A percentile compares a stretch with the other conserved stretches of the same genome.
phyloP scores from a whole-genome alignment of 2,113 vertebrate species.

The Sander lucioperca region DNA sequence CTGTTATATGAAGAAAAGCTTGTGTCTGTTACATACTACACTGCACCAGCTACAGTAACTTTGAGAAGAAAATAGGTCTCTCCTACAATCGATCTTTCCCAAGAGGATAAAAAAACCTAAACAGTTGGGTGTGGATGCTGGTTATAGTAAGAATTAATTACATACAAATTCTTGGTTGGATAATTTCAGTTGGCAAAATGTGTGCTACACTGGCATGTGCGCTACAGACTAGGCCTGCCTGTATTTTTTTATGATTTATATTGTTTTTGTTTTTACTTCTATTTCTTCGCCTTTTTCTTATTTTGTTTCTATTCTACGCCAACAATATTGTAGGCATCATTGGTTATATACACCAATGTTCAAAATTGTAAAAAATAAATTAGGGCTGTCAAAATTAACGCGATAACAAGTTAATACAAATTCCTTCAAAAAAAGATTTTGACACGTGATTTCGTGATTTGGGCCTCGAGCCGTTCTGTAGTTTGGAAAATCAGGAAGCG shows the following conservation, averaged over 20 bases:
- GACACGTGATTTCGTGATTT: too few species aligned
- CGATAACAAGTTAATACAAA: too few species aligned
- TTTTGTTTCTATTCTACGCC: neutral
- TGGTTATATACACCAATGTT: neutral
- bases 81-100: neutral
- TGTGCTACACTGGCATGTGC: neutral
- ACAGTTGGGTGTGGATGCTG: neutral
- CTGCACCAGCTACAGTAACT: neutral
- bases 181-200: neutral
- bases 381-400: too few species aligned
- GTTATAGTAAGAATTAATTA: neutral
- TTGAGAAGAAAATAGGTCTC: neutral
- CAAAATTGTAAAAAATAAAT: neutral
- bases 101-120: neutral
- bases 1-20: neutral
- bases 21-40: neutral
- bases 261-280: neutral
- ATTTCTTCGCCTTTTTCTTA: neutral
- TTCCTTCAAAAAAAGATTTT: too few species aligned
- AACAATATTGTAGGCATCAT: neutral
- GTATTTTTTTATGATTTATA: neutral
- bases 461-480: too few species aligned
- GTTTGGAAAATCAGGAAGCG: too few species aligned
- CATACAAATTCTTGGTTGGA: neutral
- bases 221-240: slow-evolving; percentile 14